Evolutionary conservation across 1,140 invertebrate genomes (phyloP), one percentile per base, ranked within the genome.

Genomic region (Diprion similis): DNA sequence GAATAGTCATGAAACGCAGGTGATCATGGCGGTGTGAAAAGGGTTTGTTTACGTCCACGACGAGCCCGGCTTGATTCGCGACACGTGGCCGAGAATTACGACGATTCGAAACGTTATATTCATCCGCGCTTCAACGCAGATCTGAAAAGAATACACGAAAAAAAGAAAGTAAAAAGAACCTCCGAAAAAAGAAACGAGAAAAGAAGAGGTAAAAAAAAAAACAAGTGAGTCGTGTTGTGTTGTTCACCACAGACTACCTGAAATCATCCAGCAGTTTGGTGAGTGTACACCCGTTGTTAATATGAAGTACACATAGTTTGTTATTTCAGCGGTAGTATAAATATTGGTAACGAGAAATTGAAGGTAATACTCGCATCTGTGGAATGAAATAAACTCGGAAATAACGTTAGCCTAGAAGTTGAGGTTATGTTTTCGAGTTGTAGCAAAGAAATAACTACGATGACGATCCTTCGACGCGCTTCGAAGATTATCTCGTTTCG

Each of bases 1-100:
- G 78, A 82, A 82, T 78, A 80, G 71, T 68, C 67, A 24, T 68
- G 24, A 68, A 68, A 2, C 1, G n/a, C 4, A 4, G 24, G 15
- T 15, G n/a, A 18, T 13, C 24, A 6, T 17, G 67, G 67, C 19
- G 67, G 15, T 37, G 67, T 37, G 13, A 37, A 37, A 68, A 24
- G 15, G 67, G 24, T 68, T 68, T 68, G 24, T 68, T 24, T 24
- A 37, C 19, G 24, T 37, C 24, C 6, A 37, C 24, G 24, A 37
- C 24, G 24, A 64, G 51, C n/a, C 10, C 46, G 73, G 37, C 72
- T 71, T 72, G 71, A 46, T 51, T 67, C 18, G 47, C 24, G 65
- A 70, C 78, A 80, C 80, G 80, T 79, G 79, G 73, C 71, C 71
- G 69, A 18, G 11, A 59, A 15, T 19, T 72, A 17, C 65, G n/a